phyloP scores from a whole-genome alignment of 2,797 vertebrate species.

The Holocentrus rufus region DNA sequence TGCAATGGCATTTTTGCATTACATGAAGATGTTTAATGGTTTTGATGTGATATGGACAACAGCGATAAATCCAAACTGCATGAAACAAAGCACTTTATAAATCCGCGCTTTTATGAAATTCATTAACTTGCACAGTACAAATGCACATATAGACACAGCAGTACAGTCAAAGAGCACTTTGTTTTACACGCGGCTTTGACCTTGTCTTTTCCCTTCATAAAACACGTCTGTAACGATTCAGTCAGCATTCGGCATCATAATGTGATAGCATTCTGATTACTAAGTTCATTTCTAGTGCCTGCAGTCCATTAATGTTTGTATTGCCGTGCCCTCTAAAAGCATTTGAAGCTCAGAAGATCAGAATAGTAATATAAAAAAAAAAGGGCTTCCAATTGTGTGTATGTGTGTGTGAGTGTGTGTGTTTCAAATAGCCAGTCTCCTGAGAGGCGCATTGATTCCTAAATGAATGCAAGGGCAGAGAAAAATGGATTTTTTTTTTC shows the following conservation, averaged over 20 bases:
- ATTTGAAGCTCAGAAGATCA: conserved; percentile 78
- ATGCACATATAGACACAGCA: conserved; percentile 37
- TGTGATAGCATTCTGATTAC: conserved; percentile 66
- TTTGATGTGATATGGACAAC: background rate
- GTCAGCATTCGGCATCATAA: conserved; percentile 60
- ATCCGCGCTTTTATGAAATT: conserved; percentile 13
- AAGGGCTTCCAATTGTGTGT: conserved; percentile 57
- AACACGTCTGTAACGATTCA: conserved; percentile 62
- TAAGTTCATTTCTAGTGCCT: conserved; percentile 54
- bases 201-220: conserved; percentile 64
- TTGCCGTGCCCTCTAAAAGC: conserved; percentile 60
- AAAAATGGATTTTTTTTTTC: conserved; percentile 80
- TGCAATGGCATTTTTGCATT: background rate
- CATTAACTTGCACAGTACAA: conserved; percentile 23
- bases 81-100: conserved; percentile 11
- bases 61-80: conserved; percentile 21
- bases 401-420: conserved; percentile 26
- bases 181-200: conserved; percentile 55
- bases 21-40: background rate
- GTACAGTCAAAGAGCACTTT: conserved; percentile 52
- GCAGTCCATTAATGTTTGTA: conserved; percentile 67
- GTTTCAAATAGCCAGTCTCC: conserved; percentile 74
- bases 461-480: conserved; percentile 83
- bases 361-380: conserved; percentile 76
- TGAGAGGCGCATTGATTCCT: conserved; percentile 82